Evolutionary conservation across 1,140 invertebrate species (phyloP).

Genomic region (Hycleus phaleratus): DNA sequence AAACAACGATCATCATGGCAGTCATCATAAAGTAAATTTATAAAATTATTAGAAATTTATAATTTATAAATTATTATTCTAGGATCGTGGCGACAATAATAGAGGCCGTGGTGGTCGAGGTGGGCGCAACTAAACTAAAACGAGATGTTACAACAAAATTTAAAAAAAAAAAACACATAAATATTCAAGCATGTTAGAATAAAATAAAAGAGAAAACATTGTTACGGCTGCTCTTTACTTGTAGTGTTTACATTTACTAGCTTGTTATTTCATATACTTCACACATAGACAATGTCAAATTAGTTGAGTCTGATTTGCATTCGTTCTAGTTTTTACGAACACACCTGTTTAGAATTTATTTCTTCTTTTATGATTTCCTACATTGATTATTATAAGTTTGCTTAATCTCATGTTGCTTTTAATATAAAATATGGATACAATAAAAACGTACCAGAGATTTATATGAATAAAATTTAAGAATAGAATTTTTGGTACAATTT

Average conservation of each 20-base stretch:
- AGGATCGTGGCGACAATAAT: conserved; percentile 36
- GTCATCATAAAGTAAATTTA: conserved; percentile 35
- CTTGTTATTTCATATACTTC: conserved; percentile 26
- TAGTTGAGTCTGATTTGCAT: conserved; percentile 20
- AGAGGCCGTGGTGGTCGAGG: conserved; percentile 31
- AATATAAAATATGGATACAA: not conserved
- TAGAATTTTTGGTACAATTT: not conserved
- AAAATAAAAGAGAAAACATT: conserved; percentile 14
- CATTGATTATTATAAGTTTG: conserved; percentile 15
- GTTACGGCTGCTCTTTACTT: conserved; percentile 27
- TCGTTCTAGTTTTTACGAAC: conserved; percentile 19
- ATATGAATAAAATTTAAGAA: too few relatives aligned
- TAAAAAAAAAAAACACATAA: conserved; percentile 4
- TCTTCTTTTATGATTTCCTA: conserved; percentile 6
- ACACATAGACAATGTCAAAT: conserved; percentile 21
- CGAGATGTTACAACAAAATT: not conserved
- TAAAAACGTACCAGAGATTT: too few relatives aligned
- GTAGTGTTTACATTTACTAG: conserved; percentile 25
- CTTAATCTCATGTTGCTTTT: conserved; percentile 13
- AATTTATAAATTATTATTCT: conserved; percentile 18
- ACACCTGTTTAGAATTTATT: conserved; percentile 6
- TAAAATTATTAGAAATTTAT: not conserved
- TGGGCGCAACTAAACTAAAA: conserved; percentile 32
- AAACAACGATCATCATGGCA: conserved; percentile 26
- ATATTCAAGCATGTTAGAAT: conserved; percentile 8